Evolutionary conservation across 1,140 invertebrate species (phyloP), one percentile per base, ranked within the genome.

Genomic region (Drosophila kepulauana): DNA sequence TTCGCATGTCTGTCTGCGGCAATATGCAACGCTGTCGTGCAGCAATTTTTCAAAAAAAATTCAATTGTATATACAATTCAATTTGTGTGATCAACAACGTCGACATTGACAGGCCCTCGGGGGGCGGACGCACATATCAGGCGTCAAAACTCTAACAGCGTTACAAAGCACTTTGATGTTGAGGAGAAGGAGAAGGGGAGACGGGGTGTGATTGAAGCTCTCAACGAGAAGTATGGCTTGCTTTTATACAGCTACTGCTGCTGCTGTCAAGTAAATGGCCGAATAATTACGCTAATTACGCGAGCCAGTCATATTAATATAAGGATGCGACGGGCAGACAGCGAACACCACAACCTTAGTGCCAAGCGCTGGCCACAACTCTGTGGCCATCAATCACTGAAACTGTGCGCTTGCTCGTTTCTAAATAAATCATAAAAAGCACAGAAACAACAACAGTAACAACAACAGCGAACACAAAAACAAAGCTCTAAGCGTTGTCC

Each of bases 41-140:
- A 69, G 76, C 57, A 72, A 45, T 70, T 63, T 75, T 77, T 69
- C 68, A 88, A 75, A 80, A 88, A 88, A 78, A 84, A 88, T 88
- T 88, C 84, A 88, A 88, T 88, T 88, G 84, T 63, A 78, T 70
- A 80, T 75, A 82, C 80, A 82, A 88, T 88, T 88, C 84, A 88
- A 84, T 88, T 88, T 87, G 68, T 88, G 80, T 78, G 84, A 88
- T 87, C 77, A 88, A 78, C 77, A 75, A 75, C 77, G 66, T 45
- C 70, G 41, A 67, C 77, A 81, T 72, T 88, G 84, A 84, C 70
- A 82, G 84, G 84, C 57, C 78, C 57, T 20, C 13, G 33, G 59
- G 62, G 65, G 25, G 52, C 4, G 41, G 41, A 62, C 62, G 30
- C 51, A 66, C 62, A 65, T 62, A 59, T 30, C n/a, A 4, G 7